These are phyloP conservation scores for Capricornis sumatraensis DNA, from an alignment of 2,113 vertebrate species.

Conservation along the genomic window DNA sequence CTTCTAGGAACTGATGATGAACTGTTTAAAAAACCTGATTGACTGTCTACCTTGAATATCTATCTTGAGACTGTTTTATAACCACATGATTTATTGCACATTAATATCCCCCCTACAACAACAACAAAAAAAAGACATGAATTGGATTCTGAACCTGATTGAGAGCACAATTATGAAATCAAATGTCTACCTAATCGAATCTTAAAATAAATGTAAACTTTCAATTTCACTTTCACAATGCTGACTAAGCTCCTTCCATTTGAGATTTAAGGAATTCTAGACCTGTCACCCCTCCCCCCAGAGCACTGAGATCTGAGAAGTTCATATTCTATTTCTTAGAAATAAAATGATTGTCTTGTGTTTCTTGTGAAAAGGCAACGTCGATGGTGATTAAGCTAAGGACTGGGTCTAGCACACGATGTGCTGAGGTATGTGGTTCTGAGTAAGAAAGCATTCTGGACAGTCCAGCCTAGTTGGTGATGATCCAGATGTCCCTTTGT, in stretches of 20 bases:
- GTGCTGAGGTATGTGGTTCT: neutral
- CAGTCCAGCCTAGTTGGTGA: neutral
- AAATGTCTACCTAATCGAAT: neutral
- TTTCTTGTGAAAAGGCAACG: neutral
- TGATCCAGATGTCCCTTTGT: neutral
- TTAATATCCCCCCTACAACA: neutral
- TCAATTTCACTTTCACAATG: neutral
- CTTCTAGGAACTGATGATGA: neutral
- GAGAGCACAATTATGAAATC: neutral
- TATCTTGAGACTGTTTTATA: neutral
- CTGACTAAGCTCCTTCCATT: neutral
- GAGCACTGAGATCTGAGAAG: neutral
- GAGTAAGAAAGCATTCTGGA: neutral
- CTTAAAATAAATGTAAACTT: constrained; percentile 8
- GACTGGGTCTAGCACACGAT: neutral
- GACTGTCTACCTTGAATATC: neutral
- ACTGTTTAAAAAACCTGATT: neutral
- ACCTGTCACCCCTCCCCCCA: neutral
- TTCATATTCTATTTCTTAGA: neutral
- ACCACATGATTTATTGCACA: neutral
- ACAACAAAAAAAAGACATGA: neutral
- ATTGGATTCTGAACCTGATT: neutral
- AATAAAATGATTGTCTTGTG: neutral
- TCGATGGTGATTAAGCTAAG: neutral
- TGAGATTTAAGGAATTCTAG: neutral